Evolutionary conservation across 1,140 invertebrate species (phyloP), one percentile per base, ranked within the genome.

Genomic region (Latrodectus geometricus): DNA sequence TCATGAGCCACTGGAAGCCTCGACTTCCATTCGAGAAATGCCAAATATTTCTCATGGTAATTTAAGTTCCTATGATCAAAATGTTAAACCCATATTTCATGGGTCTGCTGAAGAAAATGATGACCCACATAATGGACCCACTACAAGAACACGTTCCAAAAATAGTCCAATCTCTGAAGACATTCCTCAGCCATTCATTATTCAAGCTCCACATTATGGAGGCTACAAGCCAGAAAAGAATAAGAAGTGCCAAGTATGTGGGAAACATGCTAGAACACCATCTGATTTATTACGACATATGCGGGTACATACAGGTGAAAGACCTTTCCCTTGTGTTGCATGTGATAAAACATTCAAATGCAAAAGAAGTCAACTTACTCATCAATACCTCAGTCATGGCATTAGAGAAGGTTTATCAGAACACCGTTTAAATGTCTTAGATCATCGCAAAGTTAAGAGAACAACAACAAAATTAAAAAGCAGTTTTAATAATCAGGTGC

Each of bases 251-350:
- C 90, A 90, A 72, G 91, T 92, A 86, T 94, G 93, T 88, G 88
- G 91, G 5, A 94, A 94, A 88, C 89, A 90, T 21, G 94, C 94
- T 88, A 90, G 92, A 87, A 94, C 93, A 89, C 92, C 92, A 9
- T 94, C 92, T 87, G 92, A 94, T 84, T 89, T 94, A 54, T 90
- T 92, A 78, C 89, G 94, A 17, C 94, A 95, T 89, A 91, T 96
- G 90, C 92, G 95, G 12, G 95, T 96, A 88, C 95, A 96, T 88
- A 96, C 95, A 0, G 95, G 95, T 35, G 95, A 96, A 89, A 95
- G 95, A 89, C 95, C 95, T 0, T 95, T 96, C 49, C 66, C 68
- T n/a, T 88, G 87, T 61, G 70, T 80, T 15, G 81, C 74, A 9
- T 85, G 87, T 70, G 70, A 79, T 48, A 88, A 88, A 54, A 88